Conservation (phyloP, 2,888 invertebrate species). For the Netelia fuscicornis region DNA sequence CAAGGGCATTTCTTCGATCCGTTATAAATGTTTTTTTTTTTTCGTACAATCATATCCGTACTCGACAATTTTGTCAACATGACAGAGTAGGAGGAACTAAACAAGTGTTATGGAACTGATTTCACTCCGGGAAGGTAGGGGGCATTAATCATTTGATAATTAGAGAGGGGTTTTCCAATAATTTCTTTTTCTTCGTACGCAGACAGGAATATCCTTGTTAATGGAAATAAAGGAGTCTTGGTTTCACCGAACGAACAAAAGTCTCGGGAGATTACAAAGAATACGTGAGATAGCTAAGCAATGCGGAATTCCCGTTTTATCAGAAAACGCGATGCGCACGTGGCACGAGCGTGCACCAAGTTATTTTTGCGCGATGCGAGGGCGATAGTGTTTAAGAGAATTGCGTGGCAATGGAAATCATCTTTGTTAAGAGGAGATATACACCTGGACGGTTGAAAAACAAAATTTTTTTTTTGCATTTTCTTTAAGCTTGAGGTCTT, state of each 20-base stretch:
- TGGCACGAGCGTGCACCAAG: not conserved
- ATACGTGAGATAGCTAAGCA: not conserved
- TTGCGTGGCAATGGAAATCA: no score
- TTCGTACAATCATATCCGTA: not conserved
- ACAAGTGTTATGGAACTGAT: no score
- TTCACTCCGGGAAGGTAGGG: no score
- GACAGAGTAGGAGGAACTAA: no score
- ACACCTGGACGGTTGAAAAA: no score
- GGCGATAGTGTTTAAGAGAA: not conserved
- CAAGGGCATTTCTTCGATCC: conserved; percentile 9
- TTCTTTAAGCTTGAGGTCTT: no score
- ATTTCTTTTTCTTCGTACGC: no score
- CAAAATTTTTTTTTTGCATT: no score
- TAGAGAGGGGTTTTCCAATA: no score
- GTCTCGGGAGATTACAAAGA: conserved; percentile 23
- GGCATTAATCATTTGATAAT: no score
- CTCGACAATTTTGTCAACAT: not conserved
- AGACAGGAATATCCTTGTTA: no score
- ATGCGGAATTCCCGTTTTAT: conserved; percentile 41
- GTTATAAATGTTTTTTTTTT: conserved; percentile 9
- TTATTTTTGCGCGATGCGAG: conserved; percentile 27
- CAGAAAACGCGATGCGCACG: conserved; percentile 20
- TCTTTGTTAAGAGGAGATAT: no score
- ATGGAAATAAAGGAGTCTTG: not conserved
- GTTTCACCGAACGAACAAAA: not conserved